Percentiles rank a stretch among this genome's conserved stretches.
phyloP scores from a whole-genome alignment of 2,888 invertebrate species.

The Crepidodera aurea region DNA sequence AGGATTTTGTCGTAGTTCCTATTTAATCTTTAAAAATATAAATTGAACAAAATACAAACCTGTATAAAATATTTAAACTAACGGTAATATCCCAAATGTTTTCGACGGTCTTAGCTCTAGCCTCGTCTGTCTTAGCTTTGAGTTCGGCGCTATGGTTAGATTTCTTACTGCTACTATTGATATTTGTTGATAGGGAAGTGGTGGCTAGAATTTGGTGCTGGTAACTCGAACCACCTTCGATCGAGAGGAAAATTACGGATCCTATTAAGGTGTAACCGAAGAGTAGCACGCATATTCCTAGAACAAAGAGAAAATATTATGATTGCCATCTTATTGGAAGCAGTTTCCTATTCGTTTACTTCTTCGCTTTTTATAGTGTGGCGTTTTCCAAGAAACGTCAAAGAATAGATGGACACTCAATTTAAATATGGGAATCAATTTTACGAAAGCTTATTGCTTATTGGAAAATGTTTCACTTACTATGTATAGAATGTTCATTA shows the following conservation, averaged over 20 bases:
- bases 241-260: constrained; percentile 84
- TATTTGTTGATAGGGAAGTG: constrained; percentile 56
- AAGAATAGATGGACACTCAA: too few relatives aligned
- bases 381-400: too few relatives aligned
- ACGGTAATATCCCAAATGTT: constrained; percentile 93
- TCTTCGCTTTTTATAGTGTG: too few relatives aligned
- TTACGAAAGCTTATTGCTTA: too few relatives aligned
- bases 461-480: too few relatives aligned
- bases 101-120: constrained; percentile 77
- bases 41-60: too few relatives aligned
- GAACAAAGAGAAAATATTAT: constrained; percentile 47
- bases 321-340: not conserved
- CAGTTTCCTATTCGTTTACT: too few relatives aligned
- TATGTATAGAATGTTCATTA: too few relatives aligned
- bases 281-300: constrained; percentile 78
- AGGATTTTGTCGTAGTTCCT: too few relatives aligned
- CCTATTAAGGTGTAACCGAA: constrained; percentile 80
- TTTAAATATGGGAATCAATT: too few relatives aligned
- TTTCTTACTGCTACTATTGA: constrained; percentile 51
- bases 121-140: constrained; percentile 65
- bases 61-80: constrained; percentile 85
- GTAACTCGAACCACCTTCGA: constrained; percentile 75
- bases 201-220: constrained; percentile 68
- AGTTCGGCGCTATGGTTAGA: constrained; percentile 53
- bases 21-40: too few relatives aligned